Conservation (phyloP, 1,140 invertebrate species). For the Drosophila mauritiana region DNA sequence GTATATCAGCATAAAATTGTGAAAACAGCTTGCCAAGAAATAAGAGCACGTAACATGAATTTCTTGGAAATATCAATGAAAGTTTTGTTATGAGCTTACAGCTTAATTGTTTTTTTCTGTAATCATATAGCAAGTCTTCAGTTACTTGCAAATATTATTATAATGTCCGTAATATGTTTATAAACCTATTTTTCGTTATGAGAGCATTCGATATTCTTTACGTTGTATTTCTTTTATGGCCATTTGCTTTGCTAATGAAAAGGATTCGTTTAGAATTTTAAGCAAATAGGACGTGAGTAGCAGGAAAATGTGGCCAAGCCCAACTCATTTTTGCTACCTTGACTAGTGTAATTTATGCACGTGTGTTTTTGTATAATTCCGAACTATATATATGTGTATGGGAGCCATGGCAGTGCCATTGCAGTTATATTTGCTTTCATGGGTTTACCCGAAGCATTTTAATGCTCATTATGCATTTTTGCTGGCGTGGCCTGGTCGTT, state of each 20-base stretch:
- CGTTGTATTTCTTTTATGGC: slow-evolving; percentile 5
- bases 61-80: neutral
- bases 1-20: neutral
- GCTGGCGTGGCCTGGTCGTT: slow-evolving; percentile 68
- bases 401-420: slow-evolving; percentile 70
- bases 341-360: slow-evolving; percentile 66
- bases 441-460: slow-evolving; percentile 65
- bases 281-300: slow-evolving; percentile 82
- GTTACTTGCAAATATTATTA: neutral
- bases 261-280: slow-evolving; percentile 81
- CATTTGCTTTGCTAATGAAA: slow-evolving; percentile 74
- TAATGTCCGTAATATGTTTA: too few species aligned
- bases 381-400: slow-evolving; percentile 33
- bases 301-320: slow-evolving; percentile 45
- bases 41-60: neutral
- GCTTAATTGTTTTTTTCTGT: neutral
- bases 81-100: neutral
- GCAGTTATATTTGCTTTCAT: slow-evolving; percentile 63
- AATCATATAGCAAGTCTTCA: neutral
- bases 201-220: slow-evolving; percentile 11
- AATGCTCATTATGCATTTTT: slow-evolving; percentile 83
- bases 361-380: slow-evolving; percentile 67
- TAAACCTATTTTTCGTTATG: too few species aligned
- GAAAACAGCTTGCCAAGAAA: neutral
- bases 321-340: slow-evolving; percentile 37